phyloP scores from a whole-genome alignment of 64 coral and sea anemone genomes.

The Cladopsammia gracilis region DNA sequence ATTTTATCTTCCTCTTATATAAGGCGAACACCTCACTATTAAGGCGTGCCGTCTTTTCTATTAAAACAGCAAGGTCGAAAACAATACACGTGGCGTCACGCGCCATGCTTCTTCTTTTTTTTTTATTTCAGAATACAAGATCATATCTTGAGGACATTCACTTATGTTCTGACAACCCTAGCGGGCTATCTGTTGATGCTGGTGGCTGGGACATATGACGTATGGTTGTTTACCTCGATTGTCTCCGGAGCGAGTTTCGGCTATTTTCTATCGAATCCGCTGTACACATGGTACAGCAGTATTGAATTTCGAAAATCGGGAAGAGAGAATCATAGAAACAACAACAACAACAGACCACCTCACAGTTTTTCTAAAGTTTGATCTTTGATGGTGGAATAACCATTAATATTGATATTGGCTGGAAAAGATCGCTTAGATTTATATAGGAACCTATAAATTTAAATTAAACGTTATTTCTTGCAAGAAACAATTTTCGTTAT shows the following conservation, averaged over 20 bases:
- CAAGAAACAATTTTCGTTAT: too few species aligned
- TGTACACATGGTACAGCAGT: slow-evolving; percentile 11
- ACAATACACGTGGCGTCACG: background rate
- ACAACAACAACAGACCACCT: background rate
- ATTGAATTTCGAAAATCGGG: background rate
- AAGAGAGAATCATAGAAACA: background rate
- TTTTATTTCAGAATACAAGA: slow-evolving; percentile 1
- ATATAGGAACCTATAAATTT: too few species aligned
- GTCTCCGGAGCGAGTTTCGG: background rate
- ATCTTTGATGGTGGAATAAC: background rate
- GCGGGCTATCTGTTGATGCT: slow-evolving; percentile 30
- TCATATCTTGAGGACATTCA: background rate
- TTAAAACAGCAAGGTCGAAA: background rate
- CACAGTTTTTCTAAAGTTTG: background rate
- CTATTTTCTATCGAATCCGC: slow-evolving; percentile 24
- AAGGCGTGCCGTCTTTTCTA: too few species aligned
- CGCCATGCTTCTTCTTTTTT: background rate
- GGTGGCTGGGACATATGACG: background rate
- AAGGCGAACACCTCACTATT: too few species aligned
- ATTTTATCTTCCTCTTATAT: too few species aligned
- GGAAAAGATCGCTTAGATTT: too few species aligned
- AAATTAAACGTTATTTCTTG: too few species aligned
- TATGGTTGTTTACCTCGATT: background rate
- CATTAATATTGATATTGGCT: too few species aligned
- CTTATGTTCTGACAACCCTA: background rate